phyloP scores from a whole-genome alignment of 2,888 invertebrate species.

The Oligia latruncula region DNA sequence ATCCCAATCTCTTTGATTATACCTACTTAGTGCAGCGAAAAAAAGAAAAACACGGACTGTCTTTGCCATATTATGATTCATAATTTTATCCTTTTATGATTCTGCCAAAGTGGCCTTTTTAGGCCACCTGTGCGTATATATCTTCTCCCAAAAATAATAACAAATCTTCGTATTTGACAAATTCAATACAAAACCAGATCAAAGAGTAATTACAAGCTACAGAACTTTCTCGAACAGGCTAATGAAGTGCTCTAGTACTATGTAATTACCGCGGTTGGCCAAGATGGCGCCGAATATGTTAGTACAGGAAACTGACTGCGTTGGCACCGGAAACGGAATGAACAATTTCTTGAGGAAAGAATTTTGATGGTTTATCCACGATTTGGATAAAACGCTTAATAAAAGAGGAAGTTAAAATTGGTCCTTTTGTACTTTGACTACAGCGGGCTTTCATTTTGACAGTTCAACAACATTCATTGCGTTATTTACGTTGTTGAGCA shows the following conservation, averaged over 20 bases:
- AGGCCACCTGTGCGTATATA: too few relatives aligned
- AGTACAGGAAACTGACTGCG: constrained; percentile 5
- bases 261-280: constrained; percentile 45
- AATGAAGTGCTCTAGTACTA: constrained; percentile 59
- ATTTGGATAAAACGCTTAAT: neutral
- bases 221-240: constrained; percentile 40
- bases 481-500: too few relatives aligned
- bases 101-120: too few relatives aligned
- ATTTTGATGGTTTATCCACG: neutral
- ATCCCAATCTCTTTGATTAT: too few relatives aligned
- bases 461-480: too few relatives aligned
- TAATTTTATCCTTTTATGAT: too few relatives aligned
- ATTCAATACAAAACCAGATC: constrained; percentile 53
- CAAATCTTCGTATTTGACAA: constrained; percentile 31
- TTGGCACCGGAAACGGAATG: constrained; percentile 9
- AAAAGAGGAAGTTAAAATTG: neutral
- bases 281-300: constrained; percentile 34
- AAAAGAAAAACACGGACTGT: too few relatives aligned
- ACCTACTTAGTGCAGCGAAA: too few relatives aligned
- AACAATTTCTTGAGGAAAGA: neutral
- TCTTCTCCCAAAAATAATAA: neutral
- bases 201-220: constrained; percentile 48
- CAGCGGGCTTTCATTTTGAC: too few relatives aligned
- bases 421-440: neutral
- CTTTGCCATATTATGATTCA: too few relatives aligned